These are phyloP conservation scores for Podiceps cristatus DNA, from an alignment of 2,113 vertebrate species.

Conservation along the genomic window DNA sequence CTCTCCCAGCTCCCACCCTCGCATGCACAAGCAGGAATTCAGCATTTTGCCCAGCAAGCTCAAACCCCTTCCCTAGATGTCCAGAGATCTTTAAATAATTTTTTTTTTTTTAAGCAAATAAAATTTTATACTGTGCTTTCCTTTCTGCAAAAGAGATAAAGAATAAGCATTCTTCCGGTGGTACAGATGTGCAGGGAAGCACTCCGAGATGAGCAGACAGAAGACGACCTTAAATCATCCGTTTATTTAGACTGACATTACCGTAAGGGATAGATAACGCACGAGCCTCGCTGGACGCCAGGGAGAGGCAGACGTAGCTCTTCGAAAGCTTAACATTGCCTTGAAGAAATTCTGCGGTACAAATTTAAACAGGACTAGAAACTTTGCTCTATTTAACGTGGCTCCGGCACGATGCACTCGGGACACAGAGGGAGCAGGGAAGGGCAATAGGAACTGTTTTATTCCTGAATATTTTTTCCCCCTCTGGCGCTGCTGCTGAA, in stretches of 20 bases:
- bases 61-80: neutral
- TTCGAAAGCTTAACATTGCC: neutral
- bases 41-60: neutral
- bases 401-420: fast-evolving
- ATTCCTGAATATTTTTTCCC: neutral
- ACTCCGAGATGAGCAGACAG: neutral
- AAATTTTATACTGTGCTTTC: neutral
- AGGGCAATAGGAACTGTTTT: fast-evolving
- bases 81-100: neutral
- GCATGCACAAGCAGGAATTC: fast-evolving
- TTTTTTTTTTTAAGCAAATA: neutral
- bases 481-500: neutral
- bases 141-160: neutral
- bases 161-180: neutral
- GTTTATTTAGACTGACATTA: neutral
- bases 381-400: fast-evolving
- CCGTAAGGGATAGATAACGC: fast-evolving
- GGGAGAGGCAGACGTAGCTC: neutral
- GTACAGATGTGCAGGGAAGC: neutral
- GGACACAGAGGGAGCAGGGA: neutral
- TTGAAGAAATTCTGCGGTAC: fast-evolving
- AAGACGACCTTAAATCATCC: neutral
- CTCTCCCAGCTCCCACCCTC: neutral
- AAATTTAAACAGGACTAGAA: neutral
- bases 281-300: neutral